Evolutionary conservation across 2,888 invertebrate genomes (phyloP).

Genomic region (Brachyopa scutellaris): DNA sequence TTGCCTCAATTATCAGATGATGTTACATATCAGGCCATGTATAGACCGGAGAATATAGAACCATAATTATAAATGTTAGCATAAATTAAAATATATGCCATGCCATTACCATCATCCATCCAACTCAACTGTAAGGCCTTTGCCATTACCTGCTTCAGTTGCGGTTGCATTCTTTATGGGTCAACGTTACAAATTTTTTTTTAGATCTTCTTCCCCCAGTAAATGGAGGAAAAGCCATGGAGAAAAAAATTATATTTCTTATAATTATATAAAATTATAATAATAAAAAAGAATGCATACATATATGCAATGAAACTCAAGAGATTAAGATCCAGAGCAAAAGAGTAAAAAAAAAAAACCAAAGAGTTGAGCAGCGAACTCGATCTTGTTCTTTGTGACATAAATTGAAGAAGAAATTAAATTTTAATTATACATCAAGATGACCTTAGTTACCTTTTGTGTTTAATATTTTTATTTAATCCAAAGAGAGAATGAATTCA

Average conservation of each 20-base stretch:
- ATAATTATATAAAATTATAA: conserved; percentile 40
- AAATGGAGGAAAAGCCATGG: conserved; percentile 11
- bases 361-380: conserved; percentile 55
- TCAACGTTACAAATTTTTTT: conserved; percentile 68
- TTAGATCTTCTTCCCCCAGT: conserved; percentile 30
- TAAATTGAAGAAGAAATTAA: conserved; percentile 3
- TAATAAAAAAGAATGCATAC: conserved; percentile 4
- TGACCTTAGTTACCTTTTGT: conserved; percentile 48
- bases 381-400: conserved; percentile 1
- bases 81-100: conserved; percentile 56
- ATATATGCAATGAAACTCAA: background rate
- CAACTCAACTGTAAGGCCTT: conserved; percentile 28
- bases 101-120: conserved; percentile 6
- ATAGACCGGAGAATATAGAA: conserved; percentile 14
- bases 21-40: conserved; percentile 16
- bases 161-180: conserved; percentile 60
- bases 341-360: conserved; percentile 10
- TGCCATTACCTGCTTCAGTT: conserved; percentile 24
- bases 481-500: conserved; percentile 41
- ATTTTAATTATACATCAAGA: background rate
- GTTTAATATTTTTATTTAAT: background rate
- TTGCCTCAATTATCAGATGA: conserved; percentile 59
- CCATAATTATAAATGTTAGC: conserved; percentile 53
- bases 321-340: conserved; percentile 27
- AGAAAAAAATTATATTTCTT: conserved; percentile 11